Base-by-base conservation (phyloP, 2,113 vertebrate genomes). In the Trogon melanurus region DNA sequence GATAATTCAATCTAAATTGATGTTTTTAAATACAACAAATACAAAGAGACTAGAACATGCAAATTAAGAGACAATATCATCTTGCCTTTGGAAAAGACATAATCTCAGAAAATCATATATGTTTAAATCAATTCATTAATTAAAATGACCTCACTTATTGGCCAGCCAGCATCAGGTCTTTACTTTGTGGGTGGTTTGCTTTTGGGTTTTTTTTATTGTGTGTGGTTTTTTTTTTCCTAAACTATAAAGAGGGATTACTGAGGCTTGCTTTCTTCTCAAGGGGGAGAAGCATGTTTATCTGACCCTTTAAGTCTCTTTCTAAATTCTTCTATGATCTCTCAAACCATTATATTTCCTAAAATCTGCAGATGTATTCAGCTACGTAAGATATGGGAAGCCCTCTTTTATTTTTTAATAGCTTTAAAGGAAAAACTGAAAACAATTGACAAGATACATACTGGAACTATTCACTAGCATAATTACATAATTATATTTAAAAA, bases 11-110 rank as follows among this genome's bases (percentile, higher is more conserved):
- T 30, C 41, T 56, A 56, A 72, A 72, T 3, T 25, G 9, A 30
- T 26, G 41, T 3, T 53, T 89, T 69, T 18, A 79, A 80, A 62
- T n/a, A 27, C 14, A 86, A 57, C 7, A 66, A 74, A 57, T 5
- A 57, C 0, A 0, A 36, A 17, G n/a, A 19, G 4, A 53, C 53
- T 41, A 45, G 16, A 5, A 29, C 56, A 50, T 30, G 45, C 3
- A 62, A 65, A 61, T 80, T 57, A 89, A 50, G 3, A 73, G 20
- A 17, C 5, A 34, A 25, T 11, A 62, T 26, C 3, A 27, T 54
- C 22, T 65, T 72, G 6, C 25, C 13, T 36, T 83, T 45, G 34
- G 47, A 80, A 91, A 83, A 84, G 6, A 54, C 0, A 2, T 19
- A 22, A 54, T 11, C 38, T 54, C 9, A 82, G 17, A 67, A 89